Conservation (phyloP, 2,797 vertebrate genomes). For the Picus viridis region DNA sequence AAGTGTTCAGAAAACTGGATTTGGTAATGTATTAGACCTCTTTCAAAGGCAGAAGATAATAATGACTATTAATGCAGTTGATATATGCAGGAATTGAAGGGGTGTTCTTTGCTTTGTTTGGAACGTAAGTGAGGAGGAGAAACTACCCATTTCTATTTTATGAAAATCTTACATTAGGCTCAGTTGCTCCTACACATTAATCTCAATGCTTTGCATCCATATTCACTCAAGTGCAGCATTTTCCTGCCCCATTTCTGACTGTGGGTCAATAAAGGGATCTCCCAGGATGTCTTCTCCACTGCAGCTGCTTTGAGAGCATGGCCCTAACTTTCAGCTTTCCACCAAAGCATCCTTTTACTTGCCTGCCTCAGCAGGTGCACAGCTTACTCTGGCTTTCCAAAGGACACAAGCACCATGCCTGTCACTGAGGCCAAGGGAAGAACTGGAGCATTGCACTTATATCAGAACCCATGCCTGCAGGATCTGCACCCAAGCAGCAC, state of each 20-base stretch:
- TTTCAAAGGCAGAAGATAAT: neutral
- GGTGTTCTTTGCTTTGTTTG: conserved; percentile 5
- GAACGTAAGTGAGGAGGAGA: neutral
- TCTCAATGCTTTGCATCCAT: neutral
- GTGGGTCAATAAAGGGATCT: neutral
- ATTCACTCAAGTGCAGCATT: neutral
- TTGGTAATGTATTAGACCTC: neutral
- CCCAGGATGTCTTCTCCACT: neutral
- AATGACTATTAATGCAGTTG: neutral
- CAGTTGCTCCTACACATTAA: neutral
- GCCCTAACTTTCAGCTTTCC: neutral
- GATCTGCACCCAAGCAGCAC: neutral
- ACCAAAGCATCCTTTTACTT: neutral
- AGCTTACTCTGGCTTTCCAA: neutral
- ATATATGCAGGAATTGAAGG: neutral
- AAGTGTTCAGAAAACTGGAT: neutral
- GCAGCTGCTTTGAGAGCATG: neutral
- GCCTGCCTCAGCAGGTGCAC: neutral
- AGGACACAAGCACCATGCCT: neutral
- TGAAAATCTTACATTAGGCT: neutral
- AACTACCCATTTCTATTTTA: neutral
- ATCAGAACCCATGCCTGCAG: neutral
- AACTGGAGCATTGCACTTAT: accelerated
- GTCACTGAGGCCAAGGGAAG: neutral
- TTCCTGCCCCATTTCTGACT: neutral